Evolutionary conservation across 2,888 invertebrate genomes (phyloP), one percentile per base, ranked within the genome.

Genomic region (Cantharis nigra): DNA sequence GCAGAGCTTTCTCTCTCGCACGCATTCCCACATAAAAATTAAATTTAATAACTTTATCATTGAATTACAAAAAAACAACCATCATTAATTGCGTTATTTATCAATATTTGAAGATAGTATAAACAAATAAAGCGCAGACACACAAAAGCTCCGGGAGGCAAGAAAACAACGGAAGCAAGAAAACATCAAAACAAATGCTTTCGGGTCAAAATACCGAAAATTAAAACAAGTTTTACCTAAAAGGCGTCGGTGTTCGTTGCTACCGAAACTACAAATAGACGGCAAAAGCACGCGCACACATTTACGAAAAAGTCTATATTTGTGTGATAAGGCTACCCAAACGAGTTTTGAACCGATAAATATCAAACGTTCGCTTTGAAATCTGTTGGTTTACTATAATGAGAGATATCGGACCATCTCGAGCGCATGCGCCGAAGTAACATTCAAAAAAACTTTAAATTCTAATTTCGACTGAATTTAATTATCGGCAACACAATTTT

Each of bases 271-370:
- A 26, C 13, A 11, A 67, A 49, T 69, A 28, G 28, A 69, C 73
- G 28, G 73, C 74, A 63, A 69, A 70, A 28, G 62, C 63, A 16
- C 18, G 11, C 13, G 33, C 49, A 49, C 33, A 33, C 49, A 49
- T 49, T 49, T 49, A 49, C 7, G 9, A 49, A 49, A 49, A 69
- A 23, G 74, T 69, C 74, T 74, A 74, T 70, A 74, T 74, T 70
- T 20, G 70, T 70, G 7, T 67, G 65, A 26, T 67, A 67, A 20
- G 20, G 9, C n/a, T 23, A 26, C 13, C 65, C 65, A 67, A 9
- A 67, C 13, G 3, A 67, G 13, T 67, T 67, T 26, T 16, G 26
- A 67, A 67, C n/a, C 10, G n/a, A 10, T 2, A 20, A 3, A 67
- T n/a, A 4, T 23, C 10, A 67, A 23, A 5, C 7, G 2, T n/a